Percentiles rank a stretch among this genome's conserved stretches.
These are phyloP conservation scores for Hoplias malabaricus DNA, from an alignment of 2,113 vertebrate species.

Conservation along the genomic window DNA sequence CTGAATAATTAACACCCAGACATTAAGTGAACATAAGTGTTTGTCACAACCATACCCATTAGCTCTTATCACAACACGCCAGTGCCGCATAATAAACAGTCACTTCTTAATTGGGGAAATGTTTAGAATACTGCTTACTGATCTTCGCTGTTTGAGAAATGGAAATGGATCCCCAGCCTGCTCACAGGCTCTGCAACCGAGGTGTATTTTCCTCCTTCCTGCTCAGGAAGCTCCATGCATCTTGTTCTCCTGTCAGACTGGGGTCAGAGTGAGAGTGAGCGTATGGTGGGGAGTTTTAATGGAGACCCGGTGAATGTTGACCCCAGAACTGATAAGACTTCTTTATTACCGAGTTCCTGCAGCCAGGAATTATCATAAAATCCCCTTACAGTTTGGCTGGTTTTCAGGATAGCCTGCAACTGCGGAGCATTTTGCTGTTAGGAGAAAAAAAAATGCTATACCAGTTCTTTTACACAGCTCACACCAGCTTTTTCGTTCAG, in stretches of 20 bases:
- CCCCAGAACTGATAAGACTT: not conserved
- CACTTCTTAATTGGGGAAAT: not conserved
- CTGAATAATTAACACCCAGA: not conserved
- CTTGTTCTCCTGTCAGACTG: not conserved
- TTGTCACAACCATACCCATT: not conserved
- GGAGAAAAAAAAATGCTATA: not conserved
- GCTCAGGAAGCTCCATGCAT: not conserved
- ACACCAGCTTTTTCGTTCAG: not conserved
- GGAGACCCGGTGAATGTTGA: slow-evolving; percentile 2
- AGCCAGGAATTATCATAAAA: not conserved
- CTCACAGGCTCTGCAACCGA: not conserved
- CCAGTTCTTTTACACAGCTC: not conserved
- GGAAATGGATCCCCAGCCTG: not conserved
- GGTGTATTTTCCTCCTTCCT: not conserved
- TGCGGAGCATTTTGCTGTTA: not conserved
- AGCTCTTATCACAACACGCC: not conserved
- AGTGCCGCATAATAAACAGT: not conserved
- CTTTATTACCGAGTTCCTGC: not conserved
- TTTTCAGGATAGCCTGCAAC: slow-evolving; percentile 6
- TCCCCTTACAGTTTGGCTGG: not conserved
- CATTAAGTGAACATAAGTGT: not conserved
- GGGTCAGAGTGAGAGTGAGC: not conserved
- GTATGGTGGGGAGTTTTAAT: slow-evolving; percentile 6
- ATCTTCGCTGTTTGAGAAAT: not conserved
- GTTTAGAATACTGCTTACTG: not conserved